A percentile compares a stretch with the other conserved stretches of the same genome.
Conservation (phyloP, 2,888 invertebrate genomes). For the Pasiphila rectangulata region DNA sequence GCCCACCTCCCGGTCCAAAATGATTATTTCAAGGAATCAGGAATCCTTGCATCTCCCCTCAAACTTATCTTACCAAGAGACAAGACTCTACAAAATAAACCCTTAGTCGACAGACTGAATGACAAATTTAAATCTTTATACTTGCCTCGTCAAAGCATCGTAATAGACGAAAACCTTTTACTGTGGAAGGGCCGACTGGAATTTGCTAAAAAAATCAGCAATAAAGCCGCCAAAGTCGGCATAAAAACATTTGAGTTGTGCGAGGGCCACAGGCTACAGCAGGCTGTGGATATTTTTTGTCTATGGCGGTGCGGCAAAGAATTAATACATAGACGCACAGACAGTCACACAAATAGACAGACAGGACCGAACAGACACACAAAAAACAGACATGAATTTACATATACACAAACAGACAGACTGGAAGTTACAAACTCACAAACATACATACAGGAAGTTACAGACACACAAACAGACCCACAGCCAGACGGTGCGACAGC, state of each 20-base stretch:
- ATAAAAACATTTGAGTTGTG: background rate
- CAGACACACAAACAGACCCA: background rate
- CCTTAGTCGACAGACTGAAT: background rate
- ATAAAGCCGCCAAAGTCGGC: background rate
- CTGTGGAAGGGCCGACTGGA: background rate
- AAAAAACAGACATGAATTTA: conserved; percentile 27
- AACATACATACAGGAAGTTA: background rate
- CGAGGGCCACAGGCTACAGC: background rate
- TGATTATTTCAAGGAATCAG: background rate
- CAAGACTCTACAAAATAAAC: background rate
- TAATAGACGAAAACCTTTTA: background rate
- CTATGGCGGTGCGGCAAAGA: background rate
- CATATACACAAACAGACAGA: too few relatives aligned
- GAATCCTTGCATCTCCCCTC: background rate
- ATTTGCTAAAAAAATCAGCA: background rate
- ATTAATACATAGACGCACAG: background rate
- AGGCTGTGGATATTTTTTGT: background rate
- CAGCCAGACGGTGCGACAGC: conserved; percentile 1
- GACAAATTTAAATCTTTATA: background rate
- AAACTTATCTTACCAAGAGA: background rate
- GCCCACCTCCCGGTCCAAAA: background rate
- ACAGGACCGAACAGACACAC: background rate
- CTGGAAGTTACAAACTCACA: too few relatives aligned
- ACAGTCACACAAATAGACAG: background rate
- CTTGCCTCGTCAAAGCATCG: background rate